A percentile compares a stretch with the other conserved stretches of the same genome.
These are phyloP conservation scores for Danaus melanippus DNA, from an alignment of 1,140 invertebrate genomes.

Conservation along the genomic window DNA sequence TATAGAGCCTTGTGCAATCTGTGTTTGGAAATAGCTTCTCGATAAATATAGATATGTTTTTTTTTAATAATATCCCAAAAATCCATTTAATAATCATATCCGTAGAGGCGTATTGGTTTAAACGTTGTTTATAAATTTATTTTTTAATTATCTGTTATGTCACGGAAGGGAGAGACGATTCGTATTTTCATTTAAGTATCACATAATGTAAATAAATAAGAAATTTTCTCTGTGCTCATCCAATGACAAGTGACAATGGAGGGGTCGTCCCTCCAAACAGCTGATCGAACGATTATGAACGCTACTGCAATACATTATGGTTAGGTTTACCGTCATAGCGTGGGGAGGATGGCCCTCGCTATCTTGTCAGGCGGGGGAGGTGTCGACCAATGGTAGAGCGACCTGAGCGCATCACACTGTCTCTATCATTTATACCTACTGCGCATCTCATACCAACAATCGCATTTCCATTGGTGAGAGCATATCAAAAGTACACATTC, in stretches of 20 bases:
- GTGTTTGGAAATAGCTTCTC: slow-evolving; percentile 27
- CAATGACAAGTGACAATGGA: slow-evolving; percentile 68
- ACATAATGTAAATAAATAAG: slow-evolving; percentile 62
- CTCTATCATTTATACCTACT: slow-evolving; percentile 55
- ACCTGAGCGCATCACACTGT: slow-evolving; percentile 53
- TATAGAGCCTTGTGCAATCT: slow-evolving; percentile 37
- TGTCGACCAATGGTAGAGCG: slow-evolving; percentile 49
- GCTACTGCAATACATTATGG: slow-evolving; percentile 22
- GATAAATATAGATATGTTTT: slow-evolving; percentile 16
- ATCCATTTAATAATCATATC: background rate
- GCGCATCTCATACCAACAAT: slow-evolving; percentile 30
- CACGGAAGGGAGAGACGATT: too few relatives aligned
- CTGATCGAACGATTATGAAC: slow-evolving; percentile 29
- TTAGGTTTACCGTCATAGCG: slow-evolving; percentile 16
- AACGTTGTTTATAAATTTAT: too few relatives aligned
- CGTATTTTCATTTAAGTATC: background rate
- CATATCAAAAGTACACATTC: too few relatives aligned
- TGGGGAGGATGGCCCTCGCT: slow-evolving; percentile 60
- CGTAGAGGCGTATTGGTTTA: too few relatives aligned
- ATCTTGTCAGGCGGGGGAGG: slow-evolving; percentile 69
- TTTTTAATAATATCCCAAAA: slow-evolving; percentile 24
- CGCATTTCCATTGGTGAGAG: background rate
- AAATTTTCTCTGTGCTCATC: slow-evolving; percentile 60
- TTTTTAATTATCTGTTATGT: too few relatives aligned
- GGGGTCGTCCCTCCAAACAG: slow-evolving; percentile 57